Base-by-base conservation (phyloP, 2,797 vertebrate genomes). In the Cichlasoma orientale region DNA sequence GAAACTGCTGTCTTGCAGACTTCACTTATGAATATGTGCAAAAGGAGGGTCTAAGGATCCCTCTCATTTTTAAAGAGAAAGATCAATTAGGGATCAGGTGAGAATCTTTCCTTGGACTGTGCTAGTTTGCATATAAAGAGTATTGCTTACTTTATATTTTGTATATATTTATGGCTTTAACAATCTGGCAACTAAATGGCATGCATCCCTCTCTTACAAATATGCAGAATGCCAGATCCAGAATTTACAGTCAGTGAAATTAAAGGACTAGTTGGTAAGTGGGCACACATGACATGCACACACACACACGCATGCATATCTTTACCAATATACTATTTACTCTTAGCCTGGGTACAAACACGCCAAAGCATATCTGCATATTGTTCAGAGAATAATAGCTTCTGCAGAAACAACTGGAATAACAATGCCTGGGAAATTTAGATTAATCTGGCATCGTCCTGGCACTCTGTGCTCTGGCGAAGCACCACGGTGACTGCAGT, bases 1-100 rank as follows among this genome's bases (percentile, higher is more conserved):
- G 31, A 25, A 33, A 50, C 61, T 86, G 66, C 52, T 86, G 56
- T 92, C 83, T 93, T 91, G 82, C 95, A 99, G 98, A 99, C 92
- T 99, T 99, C 90, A 98, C 97, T 53, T 99, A 98, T 94, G 98
- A 98, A 78, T 99, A 98, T 58, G 98, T 98, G 86, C 98, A 99
- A 89, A 97, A 93, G 93, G 97, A 99, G 92, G 98, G 97, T 59
- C 96, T 99, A 66, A 94, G 95, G 89, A 93, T 95, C 70, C 98
- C 98, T 11, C 96, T 99, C 59, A 92, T 99, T 87, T 99, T 99
- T 92, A 96, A 95, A 93, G 96, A 96, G 88, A 98, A 97, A 92
- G 96, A 97, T 84, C 97, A 97, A 90, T 95, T 99, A 29, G 98
- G 98, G 89, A 98, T 99, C 94, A 98, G 97, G 98, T 99, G 95